Conservation (phyloP, 2,797 vertebrate species). For the Morelia viridis region DNA sequence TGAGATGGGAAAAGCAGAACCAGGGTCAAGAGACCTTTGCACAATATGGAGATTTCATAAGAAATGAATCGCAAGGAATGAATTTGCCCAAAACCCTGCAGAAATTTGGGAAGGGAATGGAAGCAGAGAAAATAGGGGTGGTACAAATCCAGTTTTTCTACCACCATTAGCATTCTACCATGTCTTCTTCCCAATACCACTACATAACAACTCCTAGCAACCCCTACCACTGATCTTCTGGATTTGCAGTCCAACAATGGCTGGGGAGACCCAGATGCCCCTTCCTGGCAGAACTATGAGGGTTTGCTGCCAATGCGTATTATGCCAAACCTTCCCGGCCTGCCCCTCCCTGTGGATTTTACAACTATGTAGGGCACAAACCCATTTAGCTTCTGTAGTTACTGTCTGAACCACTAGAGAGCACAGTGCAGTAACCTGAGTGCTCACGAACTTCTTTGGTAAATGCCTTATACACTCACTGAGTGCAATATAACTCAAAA, state of each 20-base stretch:
- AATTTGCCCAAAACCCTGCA: background rate
- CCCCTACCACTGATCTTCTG: background rate
- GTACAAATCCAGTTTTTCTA: background rate
- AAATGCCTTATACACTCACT: constrained; percentile 72
- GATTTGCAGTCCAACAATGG: background rate
- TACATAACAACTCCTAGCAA: background rate
- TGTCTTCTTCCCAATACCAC: background rate
- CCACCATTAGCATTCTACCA: background rate
- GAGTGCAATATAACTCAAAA: constrained; percentile 81
- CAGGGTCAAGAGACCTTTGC: background rate
- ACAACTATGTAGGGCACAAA: constrained; percentile 33
- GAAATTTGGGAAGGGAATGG: background rate
- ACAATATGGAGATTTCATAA: background rate
- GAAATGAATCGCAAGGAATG: background rate
- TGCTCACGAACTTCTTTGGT: constrained; percentile 67
- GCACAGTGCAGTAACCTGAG: constrained; percentile 72
- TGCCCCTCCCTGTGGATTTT: background rate
- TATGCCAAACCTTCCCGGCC: constrained; percentile 22
- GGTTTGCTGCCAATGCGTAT: constrained; percentile 42
- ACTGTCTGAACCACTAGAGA: constrained; percentile 76
- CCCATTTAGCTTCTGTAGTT: constrained; percentile 68
- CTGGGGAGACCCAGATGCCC: background rate
- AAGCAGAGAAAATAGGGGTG: background rate
- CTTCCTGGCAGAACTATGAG: background rate
- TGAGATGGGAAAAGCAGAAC: background rate